phyloP scores from a whole-genome alignment of 2,113 vertebrate genomes.

The Pluvianellus socialis region DNA sequence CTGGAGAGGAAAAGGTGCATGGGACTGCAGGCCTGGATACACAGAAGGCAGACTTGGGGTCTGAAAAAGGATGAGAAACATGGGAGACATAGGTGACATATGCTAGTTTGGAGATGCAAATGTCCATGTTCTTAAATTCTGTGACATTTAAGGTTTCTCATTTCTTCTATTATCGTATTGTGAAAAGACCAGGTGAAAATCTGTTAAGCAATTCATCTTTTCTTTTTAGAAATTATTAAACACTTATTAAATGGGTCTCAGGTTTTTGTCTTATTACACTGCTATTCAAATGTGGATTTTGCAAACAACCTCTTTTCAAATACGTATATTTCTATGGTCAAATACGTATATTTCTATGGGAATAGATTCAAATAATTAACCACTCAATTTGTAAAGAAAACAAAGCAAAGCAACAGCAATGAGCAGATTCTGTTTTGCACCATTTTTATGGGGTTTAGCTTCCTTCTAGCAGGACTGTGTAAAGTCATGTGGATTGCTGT shows the following conservation, averaged over 20 bases:
- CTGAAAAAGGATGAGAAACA: neutral
- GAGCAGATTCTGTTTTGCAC: neutral
- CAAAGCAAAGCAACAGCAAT: neutral
- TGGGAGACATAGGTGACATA: neutral
- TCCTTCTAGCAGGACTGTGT: neutral
- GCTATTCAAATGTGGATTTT: neutral
- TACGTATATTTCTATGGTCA: neutral
- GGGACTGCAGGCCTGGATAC: neutral
- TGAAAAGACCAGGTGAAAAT: neutral
- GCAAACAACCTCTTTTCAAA: neutral
- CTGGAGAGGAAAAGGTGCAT: neutral
- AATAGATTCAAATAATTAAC: neutral
- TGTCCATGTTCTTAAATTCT: neutral
- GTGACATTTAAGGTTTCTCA: neutral
- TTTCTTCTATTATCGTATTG: neutral
- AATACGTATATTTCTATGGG: neutral
- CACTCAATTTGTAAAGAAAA: neutral
- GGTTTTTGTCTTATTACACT: neutral
- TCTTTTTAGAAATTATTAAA: neutral
- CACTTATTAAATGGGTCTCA: neutral
- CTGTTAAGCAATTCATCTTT: neutral
- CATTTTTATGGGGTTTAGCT: neutral
- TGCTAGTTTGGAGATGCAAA: neutral
- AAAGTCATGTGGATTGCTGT: neutral
- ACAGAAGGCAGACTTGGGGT: neutral